phyloP scores from a whole-genome alignment of 2,113 vertebrate species.

The Notarius quadriscutis region DNA sequence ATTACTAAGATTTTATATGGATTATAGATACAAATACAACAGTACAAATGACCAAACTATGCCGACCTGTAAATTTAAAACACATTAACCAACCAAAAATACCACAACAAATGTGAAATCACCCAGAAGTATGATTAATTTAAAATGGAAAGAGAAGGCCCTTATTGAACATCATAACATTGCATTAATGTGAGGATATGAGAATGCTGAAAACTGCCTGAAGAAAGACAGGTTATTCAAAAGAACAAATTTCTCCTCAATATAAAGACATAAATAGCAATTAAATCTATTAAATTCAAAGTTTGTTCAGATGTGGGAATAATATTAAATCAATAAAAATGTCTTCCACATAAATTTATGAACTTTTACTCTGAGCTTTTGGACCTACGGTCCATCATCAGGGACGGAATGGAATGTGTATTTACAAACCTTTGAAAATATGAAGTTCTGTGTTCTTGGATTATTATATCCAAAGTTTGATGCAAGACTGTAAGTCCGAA shows the following conservation, averaged over 20 bases:
- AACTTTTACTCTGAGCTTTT: too few relatives aligned
- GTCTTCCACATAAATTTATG: too few relatives aligned
- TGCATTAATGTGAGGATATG: background rate
- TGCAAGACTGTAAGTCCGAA: too few relatives aligned
- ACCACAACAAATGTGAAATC: background rate
- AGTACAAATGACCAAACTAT: background rate
- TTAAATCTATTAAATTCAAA: too few relatives aligned
- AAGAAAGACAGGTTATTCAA: background rate
- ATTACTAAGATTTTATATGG: background rate
- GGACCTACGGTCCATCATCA: too few relatives aligned
- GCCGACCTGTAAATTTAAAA: background rate
- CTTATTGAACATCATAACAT: background rate
- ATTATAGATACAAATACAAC: background rate
- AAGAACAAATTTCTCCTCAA: background rate
- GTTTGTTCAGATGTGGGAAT: too few relatives aligned
- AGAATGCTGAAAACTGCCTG: background rate
- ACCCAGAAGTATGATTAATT: background rate
- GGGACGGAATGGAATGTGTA: too few relatives aligned
- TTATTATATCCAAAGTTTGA: too few relatives aligned
- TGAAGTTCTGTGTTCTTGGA: too few relatives aligned
- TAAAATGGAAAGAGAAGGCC: background rate
- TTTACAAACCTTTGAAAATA: too few relatives aligned
- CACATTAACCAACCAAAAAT: background rate
- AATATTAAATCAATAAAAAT: too few relatives aligned
- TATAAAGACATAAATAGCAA: background rate